Base-by-base conservation (phyloP, 2,113 vertebrate species). In the Leptosomus discolor region DNA sequence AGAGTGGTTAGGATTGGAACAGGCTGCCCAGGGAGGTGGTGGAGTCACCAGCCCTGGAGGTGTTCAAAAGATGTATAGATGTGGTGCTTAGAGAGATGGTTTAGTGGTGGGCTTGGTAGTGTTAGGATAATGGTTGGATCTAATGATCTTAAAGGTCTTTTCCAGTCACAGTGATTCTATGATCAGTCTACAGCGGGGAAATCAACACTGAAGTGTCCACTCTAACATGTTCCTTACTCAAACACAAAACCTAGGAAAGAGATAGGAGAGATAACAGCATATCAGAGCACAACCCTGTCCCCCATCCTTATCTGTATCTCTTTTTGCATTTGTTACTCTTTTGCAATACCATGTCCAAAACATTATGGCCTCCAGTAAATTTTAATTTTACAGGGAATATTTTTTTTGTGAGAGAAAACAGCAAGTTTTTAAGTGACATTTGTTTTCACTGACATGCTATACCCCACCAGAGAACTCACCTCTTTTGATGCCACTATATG, bases 401-500 rank as follows among this genome's bases (percentile, higher is more conserved):
- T 85, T 93, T 85, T 93, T 93, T 65, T 57, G 6, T 80, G 51
- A 75, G 57, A 94, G 43, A 50, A 36, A 8, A 53, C 50, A 65
- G 37, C 4, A 39, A 46, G 39, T 48, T 27, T 78, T 82, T 34
- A 45, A 11, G 32, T 18, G 46, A 82, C 5, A 32, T 12, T 30
- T 1, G 1, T 69, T 46, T 63, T 68, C 32, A 69, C 29, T 29
- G 50, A 27, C 39, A 56, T 1, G 2, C 45, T 14, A 37, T 4
- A 71, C 23, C 17, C 22, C 64, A 23, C 9, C 4, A 69, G 23
- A 64, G 32, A 27, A 27, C 98, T 78, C 80, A 99, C 99, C 99
- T 99, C 99, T 99, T 96, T 99, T 99, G 94, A 99, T 99, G 69
- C 99, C 99, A 0, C 99, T 99, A 60, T 99, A 99, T 13, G 99